Percentiles rank a stretch among this genome's conserved stretches.
These are phyloP conservation scores for Xestobium rufovillosum DNA, from an alignment of 2,888 invertebrate genomes.

Conservation along the genomic window DNA sequence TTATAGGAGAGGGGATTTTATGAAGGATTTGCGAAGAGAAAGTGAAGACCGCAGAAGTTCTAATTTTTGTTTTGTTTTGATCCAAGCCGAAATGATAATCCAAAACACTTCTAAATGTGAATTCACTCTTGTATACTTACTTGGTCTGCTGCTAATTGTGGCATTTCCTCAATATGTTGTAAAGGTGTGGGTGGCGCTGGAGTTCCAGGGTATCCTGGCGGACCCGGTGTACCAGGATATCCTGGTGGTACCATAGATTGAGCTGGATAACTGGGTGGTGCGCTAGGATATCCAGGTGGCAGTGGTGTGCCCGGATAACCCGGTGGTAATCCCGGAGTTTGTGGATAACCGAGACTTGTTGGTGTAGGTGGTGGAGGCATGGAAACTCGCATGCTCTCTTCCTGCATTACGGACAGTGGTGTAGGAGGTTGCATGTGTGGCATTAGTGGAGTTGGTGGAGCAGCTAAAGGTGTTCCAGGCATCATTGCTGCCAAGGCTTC, in stretches of 20 bases:
- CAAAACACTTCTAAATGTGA: no score
- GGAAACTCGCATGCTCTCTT: constrained; percentile 19
- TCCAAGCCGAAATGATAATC: no score
- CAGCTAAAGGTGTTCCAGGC: background rate
- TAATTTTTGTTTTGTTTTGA: no score
- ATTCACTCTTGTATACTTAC: no score
- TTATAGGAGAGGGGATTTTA: no score
- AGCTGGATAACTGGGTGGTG: no score
- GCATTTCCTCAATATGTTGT: constrained; percentile 48
- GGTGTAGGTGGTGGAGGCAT: constrained; percentile 46
- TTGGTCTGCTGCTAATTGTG: constrained; percentile 58
- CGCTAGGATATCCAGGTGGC: constrained; percentile 29
- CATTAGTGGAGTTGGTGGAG: background rate
- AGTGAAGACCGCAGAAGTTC: no score
- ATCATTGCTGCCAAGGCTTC: constrained; percentile 28
- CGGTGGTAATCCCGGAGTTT: constrained; percentile 40
- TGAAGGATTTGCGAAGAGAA: no score
- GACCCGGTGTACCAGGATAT: constrained; percentile 22
- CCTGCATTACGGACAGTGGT: constrained; percentile 18
- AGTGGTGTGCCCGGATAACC: constrained; percentile 34
- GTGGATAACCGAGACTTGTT: constrained; percentile 39
- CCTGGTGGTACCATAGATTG: no score
- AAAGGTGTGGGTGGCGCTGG: constrained; percentile 40
- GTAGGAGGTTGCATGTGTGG: constrained; percentile 2
- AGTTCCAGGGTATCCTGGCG: constrained; percentile 29